Evolutionary conservation across 2,888 invertebrate species (phyloP), one percentile per base, ranked within the genome.

Genomic region (Tiliacea citrago): DNA sequence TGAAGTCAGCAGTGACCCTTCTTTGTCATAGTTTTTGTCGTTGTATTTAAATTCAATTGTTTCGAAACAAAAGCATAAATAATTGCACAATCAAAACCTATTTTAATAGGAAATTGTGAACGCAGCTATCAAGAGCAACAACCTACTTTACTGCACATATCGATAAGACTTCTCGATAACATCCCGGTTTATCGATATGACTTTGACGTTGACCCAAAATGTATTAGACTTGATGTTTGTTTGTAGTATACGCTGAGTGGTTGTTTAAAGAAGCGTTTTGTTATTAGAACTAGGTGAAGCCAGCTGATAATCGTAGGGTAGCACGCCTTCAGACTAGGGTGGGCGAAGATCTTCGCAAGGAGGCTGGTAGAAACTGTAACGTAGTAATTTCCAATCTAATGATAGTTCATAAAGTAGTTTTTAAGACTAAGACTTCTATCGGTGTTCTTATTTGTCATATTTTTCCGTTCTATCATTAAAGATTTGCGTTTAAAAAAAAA

Each of bases 91-190:
- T 78, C 68, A 58, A 67, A 86, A 77, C 79, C 71, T 65, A 86
- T 84, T 86, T 80, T 81, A 88, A 85, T 86, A 86, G 87, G 85
- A 82, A 88, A 87, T 79, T 71, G 82, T 76, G 78, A 73, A 66
- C 73, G 74, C 63, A 61, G 49, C 69, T 83, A 88, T 81, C 80
- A 61, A 75, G 88, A 86, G 84, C 88, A 87, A 85, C 77, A 86
- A 85, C 87, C 89, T 81, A 88, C 85, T 89, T 88, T 82, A 87
- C 83, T 88, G 86, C 83, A 84, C 67, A 81, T 63, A 73, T 71
- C 75, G 85, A 87, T 87, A 88, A 87, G 69, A 39, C 29, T 21
- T 29, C 68, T 63, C 67, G 83, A 80, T 81, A 86, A 71, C 80
- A 35, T 53, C 21, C 13, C 66, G 35, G 57, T 69, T 77, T 55